Evolutionary conservation across 2,888 invertebrate genomes (phyloP).

Genomic region (Notodonta ziczac): DNA sequence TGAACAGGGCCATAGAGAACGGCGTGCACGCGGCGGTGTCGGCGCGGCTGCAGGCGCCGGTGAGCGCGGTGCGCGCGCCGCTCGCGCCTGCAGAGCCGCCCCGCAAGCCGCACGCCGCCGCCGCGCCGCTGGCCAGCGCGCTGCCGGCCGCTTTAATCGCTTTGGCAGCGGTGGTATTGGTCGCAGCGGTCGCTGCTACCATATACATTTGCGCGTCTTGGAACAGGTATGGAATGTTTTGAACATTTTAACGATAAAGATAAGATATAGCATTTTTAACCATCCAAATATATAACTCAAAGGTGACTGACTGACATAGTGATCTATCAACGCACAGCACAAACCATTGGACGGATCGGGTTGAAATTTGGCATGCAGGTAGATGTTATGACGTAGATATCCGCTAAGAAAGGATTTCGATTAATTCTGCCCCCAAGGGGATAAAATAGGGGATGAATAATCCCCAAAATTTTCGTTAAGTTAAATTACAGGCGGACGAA

Average conservation of each 20-base stretch:
- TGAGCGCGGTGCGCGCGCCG: slow-evolving; percentile 86
- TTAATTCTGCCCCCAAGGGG: too few relatives aligned
- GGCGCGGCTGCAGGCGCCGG: slow-evolving; percentile 72
- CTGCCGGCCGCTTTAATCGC: slow-evolving; percentile 95
- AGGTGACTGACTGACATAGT: too few relatives aligned
- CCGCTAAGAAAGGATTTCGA: too few relatives aligned
- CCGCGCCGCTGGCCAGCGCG: slow-evolving; percentile 84
- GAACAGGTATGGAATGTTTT: slow-evolving; percentile 87
- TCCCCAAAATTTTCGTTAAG: too few relatives aligned
- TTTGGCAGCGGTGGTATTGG: slow-evolving; percentile 94
- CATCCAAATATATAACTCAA: too few relatives aligned
- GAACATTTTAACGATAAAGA: background rate
- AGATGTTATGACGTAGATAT: too few relatives aligned
- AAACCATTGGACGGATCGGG: too few relatives aligned
- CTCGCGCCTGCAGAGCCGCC: slow-evolving; percentile 45
- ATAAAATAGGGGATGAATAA: too few relatives aligned
- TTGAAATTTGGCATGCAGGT: too few relatives aligned
- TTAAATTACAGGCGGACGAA: too few relatives aligned
- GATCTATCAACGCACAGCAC: too few relatives aligned
- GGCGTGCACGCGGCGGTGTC: slow-evolving; percentile 58
- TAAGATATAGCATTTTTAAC: too few relatives aligned
- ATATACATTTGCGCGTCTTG: slow-evolving; percentile 97
- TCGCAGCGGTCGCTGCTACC: slow-evolving; percentile 94
- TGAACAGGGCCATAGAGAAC: slow-evolving; percentile 56
- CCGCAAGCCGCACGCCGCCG: slow-evolving; percentile 57